Conservation (phyloP, 1,140 invertebrate species). For the Leptestheria dahalacensis region DNA sequence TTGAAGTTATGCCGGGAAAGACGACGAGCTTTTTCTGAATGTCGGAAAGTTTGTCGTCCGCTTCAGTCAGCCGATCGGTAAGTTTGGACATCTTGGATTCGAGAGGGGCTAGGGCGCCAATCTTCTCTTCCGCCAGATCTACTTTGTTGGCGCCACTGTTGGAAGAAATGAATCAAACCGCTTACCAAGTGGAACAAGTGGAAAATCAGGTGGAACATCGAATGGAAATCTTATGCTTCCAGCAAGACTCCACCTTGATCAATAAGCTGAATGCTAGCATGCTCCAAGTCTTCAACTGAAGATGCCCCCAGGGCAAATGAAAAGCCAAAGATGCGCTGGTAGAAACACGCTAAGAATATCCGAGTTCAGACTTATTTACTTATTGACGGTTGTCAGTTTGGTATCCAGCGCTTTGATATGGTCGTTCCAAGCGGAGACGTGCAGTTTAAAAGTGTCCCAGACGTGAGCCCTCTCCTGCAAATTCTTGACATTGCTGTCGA, state of each 20-base stretch:
- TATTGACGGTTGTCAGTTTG: slow-evolving; percentile 32
- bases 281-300: too few relatives aligned
- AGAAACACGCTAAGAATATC: too few relatives aligned
- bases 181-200: not conserved
- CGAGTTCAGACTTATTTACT: slow-evolving; percentile 23
- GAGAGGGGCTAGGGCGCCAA: slow-evolving; percentile 22
- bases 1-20: not conserved
- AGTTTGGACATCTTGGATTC: slow-evolving; percentile 26
- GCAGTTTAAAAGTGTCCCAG: slow-evolving; percentile 33
- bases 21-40: slow-evolving; percentile 8
- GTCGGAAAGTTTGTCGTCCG: slow-evolving; percentile 16
- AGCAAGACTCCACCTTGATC: too few relatives aligned
- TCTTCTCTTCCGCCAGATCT: slow-evolving; percentile 23
- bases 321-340: too few relatives aligned
- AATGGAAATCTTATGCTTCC: too few relatives aligned
- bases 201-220: not conserved
- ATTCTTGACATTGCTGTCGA: slow-evolving; percentile 29
- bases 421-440: slow-evolving; percentile 33
- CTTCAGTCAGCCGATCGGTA: slow-evolving; percentile 21
- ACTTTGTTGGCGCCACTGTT: slow-evolving; percentile 28
- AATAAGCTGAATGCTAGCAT: too few relatives aligned
- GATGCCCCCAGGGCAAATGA: too few relatives aligned
- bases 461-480: slow-evolving; percentile 30
- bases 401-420: slow-evolving; percentile 31
- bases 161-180: too few relatives aligned